These are phyloP conservation scores for Dolichomitus sp. DNA, from an alignment of 2,888 invertebrate species.

Conservation along the genomic window DNA sequence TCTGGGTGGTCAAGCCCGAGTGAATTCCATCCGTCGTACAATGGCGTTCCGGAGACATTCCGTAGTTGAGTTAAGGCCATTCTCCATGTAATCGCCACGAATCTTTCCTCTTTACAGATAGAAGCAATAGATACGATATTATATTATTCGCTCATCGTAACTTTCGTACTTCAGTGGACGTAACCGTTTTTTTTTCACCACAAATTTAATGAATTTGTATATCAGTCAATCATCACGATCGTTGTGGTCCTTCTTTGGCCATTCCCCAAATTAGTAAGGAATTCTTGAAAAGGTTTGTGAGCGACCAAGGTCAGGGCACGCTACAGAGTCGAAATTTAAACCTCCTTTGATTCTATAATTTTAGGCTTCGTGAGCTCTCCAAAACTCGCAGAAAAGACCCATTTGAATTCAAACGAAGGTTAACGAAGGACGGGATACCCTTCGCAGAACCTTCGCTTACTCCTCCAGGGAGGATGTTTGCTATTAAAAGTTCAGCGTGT, in stretches of 20 bases:
- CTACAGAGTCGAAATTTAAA: too few species aligned
- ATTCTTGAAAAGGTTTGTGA: conserved; percentile 38
- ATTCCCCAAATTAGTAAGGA: conserved; percentile 50
- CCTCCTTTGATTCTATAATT: too few species aligned
- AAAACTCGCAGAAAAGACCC: too few species aligned
- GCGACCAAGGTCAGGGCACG: conserved; percentile 9
- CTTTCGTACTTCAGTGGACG: not conserved
- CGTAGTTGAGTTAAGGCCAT: conserved; percentile 48
- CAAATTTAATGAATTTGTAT: not conserved
- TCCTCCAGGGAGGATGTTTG: too few species aligned
- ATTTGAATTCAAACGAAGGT: too few species aligned
- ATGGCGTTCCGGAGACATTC: conserved; percentile 68
- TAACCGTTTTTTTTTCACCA: not conserved
- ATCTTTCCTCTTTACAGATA: not conserved
- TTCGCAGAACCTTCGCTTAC: too few species aligned
- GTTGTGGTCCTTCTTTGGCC: not conserved
- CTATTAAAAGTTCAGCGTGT: too few species aligned
- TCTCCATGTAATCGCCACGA: conserved; percentile 22
- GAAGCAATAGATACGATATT: not conserved
- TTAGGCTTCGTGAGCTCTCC: too few species aligned
- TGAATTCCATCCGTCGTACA: conserved; percentile 78
- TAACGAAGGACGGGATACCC: too few species aligned
- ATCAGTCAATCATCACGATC: not conserved
- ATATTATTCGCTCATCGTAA: not conserved
- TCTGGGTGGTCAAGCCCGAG: conserved; percentile 81